phyloP scores from a whole-genome alignment of 1,140 invertebrate genomes.

The Maniola jurtina region DNA sequence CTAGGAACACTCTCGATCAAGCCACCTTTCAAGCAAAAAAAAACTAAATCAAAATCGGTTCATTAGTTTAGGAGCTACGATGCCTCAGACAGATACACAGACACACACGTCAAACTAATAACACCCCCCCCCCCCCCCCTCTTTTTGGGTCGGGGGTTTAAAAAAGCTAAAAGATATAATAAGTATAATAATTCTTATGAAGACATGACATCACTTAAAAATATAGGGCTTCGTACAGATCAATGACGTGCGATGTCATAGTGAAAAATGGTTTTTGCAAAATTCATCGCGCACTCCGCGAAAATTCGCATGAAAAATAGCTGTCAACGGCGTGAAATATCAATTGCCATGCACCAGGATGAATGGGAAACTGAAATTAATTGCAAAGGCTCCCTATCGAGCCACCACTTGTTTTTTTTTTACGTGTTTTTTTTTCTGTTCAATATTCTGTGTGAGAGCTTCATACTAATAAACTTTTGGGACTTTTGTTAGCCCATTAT shows the following conservation, averaged over 20 bases:
- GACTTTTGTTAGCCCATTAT: too few relatives aligned
- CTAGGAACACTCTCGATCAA: too few relatives aligned
- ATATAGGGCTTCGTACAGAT: slow-evolving; percentile 22
- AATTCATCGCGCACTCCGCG: slow-evolving; percentile 20
- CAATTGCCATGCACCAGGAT: slow-evolving; percentile 20
- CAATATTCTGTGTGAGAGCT: too few relatives aligned
- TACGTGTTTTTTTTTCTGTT: background rate
- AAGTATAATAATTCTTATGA: background rate
- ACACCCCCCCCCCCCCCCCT: too few relatives aligned
- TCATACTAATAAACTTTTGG: too few relatives aligned
- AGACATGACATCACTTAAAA: slow-evolving; percentile 11
- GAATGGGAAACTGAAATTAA: slow-evolving; percentile 16
- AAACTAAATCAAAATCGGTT: too few relatives aligned
- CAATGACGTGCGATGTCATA: slow-evolving; percentile 23
- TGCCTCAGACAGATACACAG: too few relatives aligned
- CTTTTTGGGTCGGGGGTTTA: too few relatives aligned
- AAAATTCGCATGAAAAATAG: slow-evolving; percentile 25
- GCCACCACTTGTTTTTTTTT: background rate
- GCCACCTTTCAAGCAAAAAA: too few relatives aligned
- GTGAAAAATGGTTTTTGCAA: slow-evolving; percentile 23
- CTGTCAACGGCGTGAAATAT: slow-evolving; percentile 26
- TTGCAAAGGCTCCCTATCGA: background rate
- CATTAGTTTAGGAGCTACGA: too few relatives aligned
- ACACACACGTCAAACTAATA: too few relatives aligned
- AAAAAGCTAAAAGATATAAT: too few relatives aligned